Evolutionary conservation across 2,797 vertebrate species (phyloP), one percentile per base, ranked within the genome.

Genomic region (Telmatherina bonti): DNA sequence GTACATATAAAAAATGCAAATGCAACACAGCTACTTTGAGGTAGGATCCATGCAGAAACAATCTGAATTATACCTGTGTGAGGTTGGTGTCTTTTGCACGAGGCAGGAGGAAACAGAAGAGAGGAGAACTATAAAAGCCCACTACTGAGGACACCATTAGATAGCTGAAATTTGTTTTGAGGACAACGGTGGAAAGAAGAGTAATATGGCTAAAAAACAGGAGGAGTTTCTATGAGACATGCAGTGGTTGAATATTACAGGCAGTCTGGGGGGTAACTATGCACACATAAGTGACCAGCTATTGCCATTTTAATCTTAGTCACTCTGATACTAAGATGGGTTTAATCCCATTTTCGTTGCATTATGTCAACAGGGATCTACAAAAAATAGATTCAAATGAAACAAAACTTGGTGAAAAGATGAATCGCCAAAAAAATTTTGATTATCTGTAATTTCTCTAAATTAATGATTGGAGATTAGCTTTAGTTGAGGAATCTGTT

Each of bases 71-170:
- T 74, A 98, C 98, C 97, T 99, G 97, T 33, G 96, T 97, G 86
- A 99, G 96, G 72, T 97, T 95, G 38, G 98, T 99, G 90, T 98
- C 95, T 52, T 94, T 95, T 49, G 92, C 81, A 45, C 93, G 94
- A 1, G 98, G 98, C 73, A 96, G 88, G 81, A 99, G 93, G 51
- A 87, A 75, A 27, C 90, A 94, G 92, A 99, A 99, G 12, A 98
- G 90, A 0, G 97, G 95, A 49, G 96, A 98, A 81, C 96, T 97
- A 54, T 99, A 99, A 93, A 99, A 99, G 7, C 98, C 98, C 77
- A 99, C 95, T 0, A 99, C 94, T 0, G 98, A 99, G 0, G 97
- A 97, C 45, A 98, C 90, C 97, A 99, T 99, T 77, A 99, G 89
- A 85, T 99, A 99, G 75, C 97, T 97, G 89, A 63, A 15, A 68